A percentile compares a stretch with the other conserved stretches of the same genome.
phyloP scores from a whole-genome alignment of 2,888 invertebrate species.

The Drosophila conformis region DNA sequence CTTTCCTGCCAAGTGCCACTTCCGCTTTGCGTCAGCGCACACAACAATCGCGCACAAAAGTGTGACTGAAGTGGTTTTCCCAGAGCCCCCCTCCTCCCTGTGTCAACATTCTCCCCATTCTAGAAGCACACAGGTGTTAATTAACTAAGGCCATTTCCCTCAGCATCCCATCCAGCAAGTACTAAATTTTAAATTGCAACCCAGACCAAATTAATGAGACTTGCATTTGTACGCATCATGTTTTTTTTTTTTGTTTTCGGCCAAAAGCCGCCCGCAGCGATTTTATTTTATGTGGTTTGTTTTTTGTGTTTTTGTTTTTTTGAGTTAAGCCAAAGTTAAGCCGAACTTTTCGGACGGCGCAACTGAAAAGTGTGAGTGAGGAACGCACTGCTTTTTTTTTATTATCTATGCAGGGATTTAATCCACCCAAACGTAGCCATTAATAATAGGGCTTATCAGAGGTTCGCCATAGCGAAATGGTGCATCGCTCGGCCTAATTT shows the following conservation, averaged over 20 bases:
- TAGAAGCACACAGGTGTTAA: conserved; percentile 64
- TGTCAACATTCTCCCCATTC: not conserved
- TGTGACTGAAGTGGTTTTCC: conserved; percentile 66
- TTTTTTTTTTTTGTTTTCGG: not conserved
- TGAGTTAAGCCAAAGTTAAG: conserved; percentile 9
- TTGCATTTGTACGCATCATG: conserved; percentile 61
- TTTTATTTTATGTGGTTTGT: conserved; percentile 10
- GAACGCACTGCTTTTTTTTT: not conserved
- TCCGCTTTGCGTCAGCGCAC: conserved; percentile 76
- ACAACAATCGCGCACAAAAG: conserved; percentile 69
- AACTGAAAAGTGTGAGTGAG: not conserved
- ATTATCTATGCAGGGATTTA: conserved; percentile 15
- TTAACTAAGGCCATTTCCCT: conserved; percentile 56
- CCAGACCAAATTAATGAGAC: conserved; percentile 70
- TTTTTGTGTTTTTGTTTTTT: conserved; percentile 11
- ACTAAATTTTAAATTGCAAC: conserved; percentile 76
- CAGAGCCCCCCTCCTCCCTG: not conserved
- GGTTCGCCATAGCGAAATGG: not conserved
- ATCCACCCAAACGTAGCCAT: conserved; percentile 6
- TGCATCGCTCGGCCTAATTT: not conserved
- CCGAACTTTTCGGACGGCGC: conserved; percentile 8
- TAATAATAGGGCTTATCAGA: conserved; percentile 12
- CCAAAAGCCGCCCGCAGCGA: conserved; percentile 19
- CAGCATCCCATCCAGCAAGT: conserved; percentile 24
- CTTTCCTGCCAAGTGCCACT: conserved; percentile 69